Evolutionary conservation across 2,888 invertebrate genomes (phyloP), one percentile per base, ranked within the genome.

Genomic region (Lasius platythorax): DNA sequence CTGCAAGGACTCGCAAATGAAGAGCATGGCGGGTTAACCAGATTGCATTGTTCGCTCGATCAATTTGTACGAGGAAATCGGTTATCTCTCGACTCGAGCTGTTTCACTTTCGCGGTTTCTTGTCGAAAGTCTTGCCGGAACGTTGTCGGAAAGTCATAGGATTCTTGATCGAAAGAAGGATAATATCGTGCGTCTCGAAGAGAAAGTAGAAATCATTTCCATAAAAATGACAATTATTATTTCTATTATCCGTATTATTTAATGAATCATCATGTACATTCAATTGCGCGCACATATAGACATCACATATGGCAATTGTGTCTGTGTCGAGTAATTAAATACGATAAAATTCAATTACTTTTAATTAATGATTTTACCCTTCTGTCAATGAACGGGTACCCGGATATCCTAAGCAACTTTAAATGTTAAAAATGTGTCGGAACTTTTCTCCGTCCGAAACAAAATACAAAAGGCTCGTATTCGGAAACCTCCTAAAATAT

Each of bases 1-100:
- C 70, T 68, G 74, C 74, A 64, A 82, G 82, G 82, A 82, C 82
- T 76, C 70, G 79, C 23, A 46, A 79, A 79, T 50, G 70, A 61
- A 81, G 72, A 81, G 79, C 72, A n/a, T 23, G 61, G 61, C 37
- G 72, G 72, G 72, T 46, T 79, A 70, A 79, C 46, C 79, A 61
- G 46, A 70, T 70, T 81, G 70, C 61, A 72, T 70, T 63, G 61
- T 72, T 70, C 61, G 70, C 46, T 81, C 61, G 79, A 81, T 81
- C 61, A 79, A 61, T 46, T 61, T 61, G 70, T 68, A 68, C 30
- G 50, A 33, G 68, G 30, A n/a, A 46, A 61, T 72, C 70, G 11
- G 28, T 46, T 56, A 56, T 67, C 53, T 50, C 46, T 18, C 37
- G 37, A 46, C 40, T 61, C 46, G 53, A 70, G 33, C 15, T 46